Base-by-base conservation (phyloP, 2,797 vertebrate genomes). In the Xenentodon cancila region DNA sequence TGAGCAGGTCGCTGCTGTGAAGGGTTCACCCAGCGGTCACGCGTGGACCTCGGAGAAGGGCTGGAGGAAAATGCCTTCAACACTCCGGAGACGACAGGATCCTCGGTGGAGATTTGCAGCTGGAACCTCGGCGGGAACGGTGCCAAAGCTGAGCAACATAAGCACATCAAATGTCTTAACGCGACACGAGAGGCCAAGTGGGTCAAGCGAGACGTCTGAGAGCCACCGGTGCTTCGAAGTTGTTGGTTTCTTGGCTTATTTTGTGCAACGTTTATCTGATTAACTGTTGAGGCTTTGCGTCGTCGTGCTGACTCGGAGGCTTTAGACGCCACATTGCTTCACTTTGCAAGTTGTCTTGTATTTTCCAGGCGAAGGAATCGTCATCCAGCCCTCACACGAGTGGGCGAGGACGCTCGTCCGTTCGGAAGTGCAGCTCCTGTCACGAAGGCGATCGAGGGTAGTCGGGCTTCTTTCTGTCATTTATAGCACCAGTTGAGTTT, bases 131-230 rank as follows among this genome's bases (percentile, higher is more conserved):
- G 70, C 63, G 61, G 75, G 54, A 77, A 73, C 69, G 7, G 80
- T 80, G 83, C 81, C 88, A 87, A 86, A 82, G 80, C 79, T 62
- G 73, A 81, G 73, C 48, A 61, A 54, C 68, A 90, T 21, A 79
- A 89, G 88, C 87, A 89, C 89, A 88, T 78, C 46, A 61, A 8
- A 74, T 53, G 79, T 84, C 78, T 83, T 70, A 58, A 73, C 32
- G 49, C 46, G 73, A 73, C 63, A 55, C 64, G 54, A 3, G 3
- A 25, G 25, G 3, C 25, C 9, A 50, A 40, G 52, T 17, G 34
- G 19, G 52, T 40, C 19, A 17, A 13, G 34, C 17, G 9, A 18
- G 53, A 64, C 53, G 17, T 30, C 21, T 5, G 63, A 8, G 34
- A 57, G 47, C 47, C 37, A 58, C 57, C 19, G 70, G 70, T 63